Evolutionary conservation across 1,140 invertebrate genomes (phyloP).

Genomic region (Acromyrmex heyeri): DNA sequence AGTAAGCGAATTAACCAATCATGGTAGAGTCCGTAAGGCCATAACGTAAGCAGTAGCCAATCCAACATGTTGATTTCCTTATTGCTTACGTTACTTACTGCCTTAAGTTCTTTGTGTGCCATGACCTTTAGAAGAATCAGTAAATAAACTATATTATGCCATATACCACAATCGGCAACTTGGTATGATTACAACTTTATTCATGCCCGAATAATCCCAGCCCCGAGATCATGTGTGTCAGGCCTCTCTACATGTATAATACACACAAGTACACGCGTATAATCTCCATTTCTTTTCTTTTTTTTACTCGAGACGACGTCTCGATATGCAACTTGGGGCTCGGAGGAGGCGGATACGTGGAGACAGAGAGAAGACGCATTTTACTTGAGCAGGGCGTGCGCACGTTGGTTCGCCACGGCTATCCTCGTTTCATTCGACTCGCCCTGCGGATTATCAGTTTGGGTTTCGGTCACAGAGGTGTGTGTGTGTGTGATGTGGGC

Average conservation of each 20-base stretch:
- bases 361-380: constrained; percentile 76
- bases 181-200: no score
- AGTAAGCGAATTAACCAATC: no score
- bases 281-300: constrained; percentile 34
- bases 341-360: constrained; percentile 79
- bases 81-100: no score
- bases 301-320: constrained; percentile 28
- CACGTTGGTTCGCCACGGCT: constrained; percentile 94
- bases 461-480: constrained; percentile 69
- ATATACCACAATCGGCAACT: no score
- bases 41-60: no score
- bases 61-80: no score
- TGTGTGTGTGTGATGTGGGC: neutral
- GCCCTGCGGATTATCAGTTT: constrained; percentile 82
- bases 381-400: constrained; percentile 94
- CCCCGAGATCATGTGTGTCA: neutral
- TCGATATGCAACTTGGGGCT: constrained; percentile 62
- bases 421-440: constrained; percentile 91
- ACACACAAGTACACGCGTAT: constrained; percentile 24
- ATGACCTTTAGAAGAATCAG: no score
- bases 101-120: no score
- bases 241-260: constrained; percentile 44
- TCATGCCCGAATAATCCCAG: constrained; percentile 52
- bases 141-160: no score
- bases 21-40: no score